Percentiles rank a stretch among this genome's conserved stretches.
Evolutionary conservation across 2,113 vertebrate genomes (phyloP).

Genomic region (Otis tarda): DNA sequence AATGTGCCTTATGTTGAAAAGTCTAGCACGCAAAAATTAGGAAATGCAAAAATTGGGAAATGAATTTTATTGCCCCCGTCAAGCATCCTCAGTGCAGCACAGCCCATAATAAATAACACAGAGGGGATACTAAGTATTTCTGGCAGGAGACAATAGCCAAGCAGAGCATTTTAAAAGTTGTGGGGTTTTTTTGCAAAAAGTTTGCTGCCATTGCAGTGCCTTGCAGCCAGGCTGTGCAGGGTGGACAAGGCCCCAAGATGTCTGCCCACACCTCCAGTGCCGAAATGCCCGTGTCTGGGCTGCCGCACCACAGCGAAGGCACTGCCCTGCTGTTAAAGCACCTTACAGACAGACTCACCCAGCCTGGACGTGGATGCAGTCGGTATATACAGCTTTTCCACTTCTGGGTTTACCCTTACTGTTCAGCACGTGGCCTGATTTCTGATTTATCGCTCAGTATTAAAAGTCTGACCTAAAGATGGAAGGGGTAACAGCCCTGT

Average conservation of each 20-base stretch:
- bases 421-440: not conserved
- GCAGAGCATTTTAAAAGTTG: too few species aligned
- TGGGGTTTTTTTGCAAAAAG: too few species aligned
- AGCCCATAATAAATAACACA: not conserved
- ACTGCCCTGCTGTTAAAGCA: fast-evolving
- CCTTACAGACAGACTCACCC: fast-evolving
- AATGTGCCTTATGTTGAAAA: not conserved
- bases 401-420: not conserved
- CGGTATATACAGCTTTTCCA: not conserved
- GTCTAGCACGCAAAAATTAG: not conserved
- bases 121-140: fast-evolving
- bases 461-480: not conserved
- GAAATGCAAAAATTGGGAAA: not conserved
- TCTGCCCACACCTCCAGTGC: not conserved
- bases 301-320: fast-evolving
- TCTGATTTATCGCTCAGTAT: not conserved
- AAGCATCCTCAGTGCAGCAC: fast-evolving
- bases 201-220: too few species aligned
- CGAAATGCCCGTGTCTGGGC: too few species aligned
- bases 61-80: not conserved
- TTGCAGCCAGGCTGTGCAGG: not conserved
- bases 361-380: fast-evolving
- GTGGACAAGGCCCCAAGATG: too few species aligned
- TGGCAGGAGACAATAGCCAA: fast-evolving
- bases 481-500: not conserved